phyloP scores from a whole-genome alignment of 2,888 invertebrate species.

The Drosophila rellima region DNA sequence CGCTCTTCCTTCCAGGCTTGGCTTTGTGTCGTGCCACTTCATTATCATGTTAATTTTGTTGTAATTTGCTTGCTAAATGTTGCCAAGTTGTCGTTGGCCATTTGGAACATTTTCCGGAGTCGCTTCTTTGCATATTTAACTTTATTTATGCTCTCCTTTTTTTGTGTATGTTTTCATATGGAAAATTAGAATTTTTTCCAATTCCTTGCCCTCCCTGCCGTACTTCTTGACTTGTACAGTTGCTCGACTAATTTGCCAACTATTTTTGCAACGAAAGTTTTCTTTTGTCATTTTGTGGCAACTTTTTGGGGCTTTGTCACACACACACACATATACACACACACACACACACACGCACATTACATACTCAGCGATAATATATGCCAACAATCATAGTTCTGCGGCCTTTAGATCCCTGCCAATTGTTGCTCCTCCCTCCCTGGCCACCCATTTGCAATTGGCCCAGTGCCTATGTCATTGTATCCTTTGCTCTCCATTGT shows the following conservation, averaged over 20 bases:
- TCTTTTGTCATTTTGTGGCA: constrained; percentile 51
- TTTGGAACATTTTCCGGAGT: constrained; percentile 68
- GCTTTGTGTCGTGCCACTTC: constrained; percentile 60
- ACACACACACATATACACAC: constrained; percentile 7
- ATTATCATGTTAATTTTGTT: constrained; percentile 82
- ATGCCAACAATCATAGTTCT: constrained; percentile 56
- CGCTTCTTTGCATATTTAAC: constrained; percentile 72
- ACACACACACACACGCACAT: constrained; percentile 13
- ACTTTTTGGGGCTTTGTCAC: constrained; percentile 54
- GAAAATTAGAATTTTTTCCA: constrained; percentile 74
- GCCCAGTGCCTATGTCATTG: constrained; percentile 39
- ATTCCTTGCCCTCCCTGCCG: neutral
- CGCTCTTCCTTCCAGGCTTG: neutral
- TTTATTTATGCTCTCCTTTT: constrained; percentile 73
- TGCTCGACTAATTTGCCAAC: constrained; percentile 69
- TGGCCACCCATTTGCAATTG: constrained; percentile 1
- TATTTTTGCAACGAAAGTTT: constrained; percentile 64
- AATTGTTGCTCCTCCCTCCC: constrained; percentile 18
- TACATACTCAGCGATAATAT: constrained; percentile 37
- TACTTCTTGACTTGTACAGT: constrained; percentile 12
- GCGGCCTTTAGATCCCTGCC: constrained; percentile 15
- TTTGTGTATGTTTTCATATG: constrained; percentile 71
- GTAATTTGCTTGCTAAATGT: constrained; percentile 81
- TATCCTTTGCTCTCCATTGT: constrained; percentile 15
- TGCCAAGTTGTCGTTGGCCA: constrained; percentile 74